phyloP scores from a whole-genome alignment of 2,113 vertebrate genomes.

The Butorides virescens region DNA sequence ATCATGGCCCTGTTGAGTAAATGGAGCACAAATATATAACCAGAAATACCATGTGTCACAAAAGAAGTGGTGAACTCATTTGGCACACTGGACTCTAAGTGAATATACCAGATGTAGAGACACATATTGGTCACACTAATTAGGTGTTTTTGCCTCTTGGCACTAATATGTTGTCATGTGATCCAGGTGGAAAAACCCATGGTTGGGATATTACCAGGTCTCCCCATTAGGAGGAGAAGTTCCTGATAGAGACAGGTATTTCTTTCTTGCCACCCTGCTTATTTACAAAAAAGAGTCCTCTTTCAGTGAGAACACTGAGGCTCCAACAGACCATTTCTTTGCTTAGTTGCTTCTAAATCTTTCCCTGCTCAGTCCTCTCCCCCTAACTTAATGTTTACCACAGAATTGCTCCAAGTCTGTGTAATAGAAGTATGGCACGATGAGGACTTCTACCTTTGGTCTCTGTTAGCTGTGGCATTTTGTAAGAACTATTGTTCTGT shows the following conservation, averaged over 20 bases:
- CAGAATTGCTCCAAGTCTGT: neutral
- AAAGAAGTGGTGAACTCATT: neutral
- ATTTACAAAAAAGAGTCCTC: neutral
- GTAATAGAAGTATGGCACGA: neutral
- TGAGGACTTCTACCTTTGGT: neutral
- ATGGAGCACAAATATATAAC: neutral
- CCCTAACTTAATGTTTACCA: accelerated
- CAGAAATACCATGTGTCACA: neutral
- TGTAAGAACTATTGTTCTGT: neutral
- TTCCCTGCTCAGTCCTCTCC: neutral
- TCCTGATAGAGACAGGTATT: neutral
- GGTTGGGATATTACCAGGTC: neutral
- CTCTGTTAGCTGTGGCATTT: neutral
- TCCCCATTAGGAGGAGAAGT: neutral
- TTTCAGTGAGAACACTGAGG: neutral
- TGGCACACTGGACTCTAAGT: neutral
- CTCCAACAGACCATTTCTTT: neutral
- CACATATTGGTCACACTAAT: neutral
- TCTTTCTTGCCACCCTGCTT: neutral
- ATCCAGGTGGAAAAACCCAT: accelerated
- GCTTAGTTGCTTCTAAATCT: neutral
- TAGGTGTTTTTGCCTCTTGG: neutral
- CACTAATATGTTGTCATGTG: neutral
- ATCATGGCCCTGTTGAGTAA: neutral
- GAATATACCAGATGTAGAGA: neutral